Conservation (phyloP, 2,888 invertebrate species). For the Artemia sp. region DNA sequence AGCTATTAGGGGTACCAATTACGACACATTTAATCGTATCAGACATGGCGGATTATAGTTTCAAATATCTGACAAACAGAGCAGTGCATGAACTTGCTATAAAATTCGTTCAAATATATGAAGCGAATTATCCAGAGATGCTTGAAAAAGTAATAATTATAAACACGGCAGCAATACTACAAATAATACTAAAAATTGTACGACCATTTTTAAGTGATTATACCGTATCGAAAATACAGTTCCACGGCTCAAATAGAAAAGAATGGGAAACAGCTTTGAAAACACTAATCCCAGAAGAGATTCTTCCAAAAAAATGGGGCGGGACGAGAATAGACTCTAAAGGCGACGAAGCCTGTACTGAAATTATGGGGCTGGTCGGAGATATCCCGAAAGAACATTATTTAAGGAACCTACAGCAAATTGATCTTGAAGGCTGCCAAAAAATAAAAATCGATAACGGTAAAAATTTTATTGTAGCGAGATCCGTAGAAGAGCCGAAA, state of each 20-base stretch:
- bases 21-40: background rate
- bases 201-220: slow-evolving; percentile 1
- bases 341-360: background rate
- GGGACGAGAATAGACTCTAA: background rate
- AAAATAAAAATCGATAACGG: background rate
- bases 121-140: slow-evolving; percentile 4
- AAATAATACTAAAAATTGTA: background rate
- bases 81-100: background rate
- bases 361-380: background rate
- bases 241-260: background rate
- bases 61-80: background rate
- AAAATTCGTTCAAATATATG: background rate
- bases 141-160: slow-evolving; percentile 3
- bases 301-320: slow-evolving; percentile 8
- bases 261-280: background rate
- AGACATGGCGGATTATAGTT: background rate
- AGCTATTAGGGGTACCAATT: background rate
- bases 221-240: slow-evolving; percentile 1
- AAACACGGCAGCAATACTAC: background rate
- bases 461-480: background rate
- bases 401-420: background rate
- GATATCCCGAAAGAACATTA: slow-evolving; percentile 1
- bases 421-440: background rate
- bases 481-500: background rate
- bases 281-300: background rate